Percentiles rank a stretch among this genome's conserved stretches.
These are phyloP conservation scores for Paratilapia polleni DNA, from an alignment of 2,113 vertebrate species.

Conservation along the genomic window DNA sequence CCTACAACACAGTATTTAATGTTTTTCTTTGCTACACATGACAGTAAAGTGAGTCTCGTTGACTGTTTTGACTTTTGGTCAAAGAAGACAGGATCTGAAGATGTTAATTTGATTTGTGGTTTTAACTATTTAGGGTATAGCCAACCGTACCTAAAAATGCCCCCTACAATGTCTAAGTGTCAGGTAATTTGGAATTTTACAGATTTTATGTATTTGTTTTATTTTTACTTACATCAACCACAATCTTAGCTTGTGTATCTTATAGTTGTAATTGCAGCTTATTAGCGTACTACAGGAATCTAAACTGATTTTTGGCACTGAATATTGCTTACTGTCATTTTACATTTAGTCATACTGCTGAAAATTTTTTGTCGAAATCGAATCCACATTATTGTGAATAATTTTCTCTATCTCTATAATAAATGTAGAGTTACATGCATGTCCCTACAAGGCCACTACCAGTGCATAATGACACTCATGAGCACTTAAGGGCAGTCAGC, in stretches of 20 bases:
- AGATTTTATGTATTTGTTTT: too few species aligned
- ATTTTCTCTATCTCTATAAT: neutral
- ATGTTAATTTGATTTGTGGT: neutral
- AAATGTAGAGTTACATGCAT: neutral
- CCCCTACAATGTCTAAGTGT: too few species aligned
- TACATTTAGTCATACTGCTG: neutral
- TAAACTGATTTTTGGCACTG: too few species aligned
- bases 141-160: too few species aligned
- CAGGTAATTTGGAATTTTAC: too few species aligned
- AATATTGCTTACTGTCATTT: neutral
- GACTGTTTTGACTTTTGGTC: neutral
- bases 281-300: too few species aligned
- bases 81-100: neutral
- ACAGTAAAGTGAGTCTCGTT: neutral
- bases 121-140: neutral
- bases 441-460: accelerated
- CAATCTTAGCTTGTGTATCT: too few species aligned
- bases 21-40: neutral
- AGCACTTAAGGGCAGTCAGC: neutral
- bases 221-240: too few species aligned
- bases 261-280: too few species aligned
- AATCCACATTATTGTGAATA: neutral
- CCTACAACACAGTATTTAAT: neutral
- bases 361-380: neutral
- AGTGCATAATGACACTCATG: neutral